phyloP scores from a whole-genome alignment of 2,113 vertebrate species.

The Struthidea cinerea region DNA sequence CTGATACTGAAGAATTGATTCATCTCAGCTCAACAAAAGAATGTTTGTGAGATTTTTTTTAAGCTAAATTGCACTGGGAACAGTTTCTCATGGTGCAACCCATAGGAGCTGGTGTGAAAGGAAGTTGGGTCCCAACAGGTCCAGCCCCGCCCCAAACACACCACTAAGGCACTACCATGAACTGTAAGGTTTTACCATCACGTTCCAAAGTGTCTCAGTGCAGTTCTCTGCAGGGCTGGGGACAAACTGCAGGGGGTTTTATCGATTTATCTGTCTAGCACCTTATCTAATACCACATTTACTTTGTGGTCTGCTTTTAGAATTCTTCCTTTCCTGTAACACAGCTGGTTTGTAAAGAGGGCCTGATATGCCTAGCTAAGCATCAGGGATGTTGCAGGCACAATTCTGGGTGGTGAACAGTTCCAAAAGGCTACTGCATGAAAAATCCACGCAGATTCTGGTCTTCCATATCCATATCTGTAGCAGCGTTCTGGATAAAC shows the following conservation, averaged over 20 bases:
- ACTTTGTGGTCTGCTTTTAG: not conserved
- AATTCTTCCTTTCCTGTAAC: not conserved
- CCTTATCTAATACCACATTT: not conserved
- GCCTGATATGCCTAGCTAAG: not conserved
- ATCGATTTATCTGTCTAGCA: not conserved
- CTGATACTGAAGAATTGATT: not conserved
- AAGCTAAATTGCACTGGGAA: not conserved
- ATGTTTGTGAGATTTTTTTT: not conserved
- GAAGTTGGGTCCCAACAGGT: not conserved
- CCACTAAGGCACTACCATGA: too few relatives aligned
- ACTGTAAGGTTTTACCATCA: not conserved
- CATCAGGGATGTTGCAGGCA: not conserved
- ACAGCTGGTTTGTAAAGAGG: not conserved
- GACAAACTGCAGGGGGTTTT: not conserved
- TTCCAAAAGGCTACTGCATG: not conserved
- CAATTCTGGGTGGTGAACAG: not conserved
- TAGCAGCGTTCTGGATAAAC: not conserved
- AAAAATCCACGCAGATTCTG: not conserved
- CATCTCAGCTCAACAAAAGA: not conserved
- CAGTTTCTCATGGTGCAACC: not conserved
- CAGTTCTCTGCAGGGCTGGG: not conserved
- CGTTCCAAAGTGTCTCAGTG: not conserved
- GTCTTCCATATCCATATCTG: not conserved
- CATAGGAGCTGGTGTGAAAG: not conserved
- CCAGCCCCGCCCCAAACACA: not conserved